Evolutionary conservation across 1,140 invertebrate species (phyloP), one percentile per base, ranked within the genome.

Genomic region (Stenopsyche tienmushanensis): DNA sequence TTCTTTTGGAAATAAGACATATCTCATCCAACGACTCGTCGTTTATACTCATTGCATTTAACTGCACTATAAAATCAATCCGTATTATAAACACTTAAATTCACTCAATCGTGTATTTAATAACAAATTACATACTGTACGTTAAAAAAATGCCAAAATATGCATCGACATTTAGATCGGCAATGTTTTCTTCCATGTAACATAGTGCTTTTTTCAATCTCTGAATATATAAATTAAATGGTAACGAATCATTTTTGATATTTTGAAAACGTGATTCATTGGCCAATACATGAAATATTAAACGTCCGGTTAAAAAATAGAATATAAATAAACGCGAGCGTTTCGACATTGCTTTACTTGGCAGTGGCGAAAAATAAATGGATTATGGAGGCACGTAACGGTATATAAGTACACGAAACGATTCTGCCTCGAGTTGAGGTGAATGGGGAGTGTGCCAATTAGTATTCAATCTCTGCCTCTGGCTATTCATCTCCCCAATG

Each of bases 151-250:
- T 53, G 9, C 63, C 67, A 17, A 69, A 65, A 45, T 65, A 69
- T n/a, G 57, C 53, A 63, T 65, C 59, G 1, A 69, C 39, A 42
- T 69, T 64, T 50, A 69, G 18, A 57, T 69, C 55, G 8, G 59
- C 25, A 1, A 57, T 23, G 34, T 65, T 65, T 2, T 55, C 25
- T 23, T 42, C 41, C 58, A 69, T 65, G 21, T 65, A 65, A 23
- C 10, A 24, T 23, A 69, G 39, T 26, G 52, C 67, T n/a, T 18
- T 26, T 9, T 42, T n/a, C 5, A 57, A 42, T 26, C 39, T 44
- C 5, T 60, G 15, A 21, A 60, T 13, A 20, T 25, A 17, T 42
- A n/a, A 9, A 34, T 57, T 18, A 57, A 57, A 57, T 13, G 13
- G 13, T 34, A 34, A 7, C 44, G 44, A 34, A 34, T 34, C 13